Conservation (phyloP, 2,113 vertebrate genomes). For the Climacteris rufus region DNA sequence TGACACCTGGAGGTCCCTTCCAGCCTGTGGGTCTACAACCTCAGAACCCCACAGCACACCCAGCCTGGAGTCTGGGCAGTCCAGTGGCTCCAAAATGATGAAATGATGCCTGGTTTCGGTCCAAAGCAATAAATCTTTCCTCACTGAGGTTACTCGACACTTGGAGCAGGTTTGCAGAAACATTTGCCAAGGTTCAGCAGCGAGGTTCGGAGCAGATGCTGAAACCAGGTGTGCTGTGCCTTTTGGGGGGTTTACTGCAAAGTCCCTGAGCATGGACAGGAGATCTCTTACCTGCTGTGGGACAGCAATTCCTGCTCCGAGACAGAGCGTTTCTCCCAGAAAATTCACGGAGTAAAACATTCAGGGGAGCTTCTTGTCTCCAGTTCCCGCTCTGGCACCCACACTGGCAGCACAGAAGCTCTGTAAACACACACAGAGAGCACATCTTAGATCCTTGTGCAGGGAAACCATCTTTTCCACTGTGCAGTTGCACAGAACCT, state of each 20-base stretch:
- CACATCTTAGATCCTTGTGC: neutral
- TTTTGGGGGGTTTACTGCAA: neutral
- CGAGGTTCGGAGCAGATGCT: neutral
- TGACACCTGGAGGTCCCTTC: neutral
- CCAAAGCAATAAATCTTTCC: slow-evolving; percentile 4
- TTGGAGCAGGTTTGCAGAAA: neutral
- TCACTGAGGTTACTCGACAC: neutral
- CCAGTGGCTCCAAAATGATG: neutral
- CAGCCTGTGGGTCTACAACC: neutral
- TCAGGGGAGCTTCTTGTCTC: neutral
- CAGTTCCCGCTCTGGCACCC: neutral
- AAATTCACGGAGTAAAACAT: neutral
- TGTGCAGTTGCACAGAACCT: neutral
- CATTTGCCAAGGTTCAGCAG: neutral
- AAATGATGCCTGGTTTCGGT: neutral
- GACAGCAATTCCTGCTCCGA: neutral
- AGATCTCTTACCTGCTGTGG: neutral
- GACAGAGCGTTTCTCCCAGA: neutral
- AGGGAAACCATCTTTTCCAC: neutral
- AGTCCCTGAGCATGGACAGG: neutral
- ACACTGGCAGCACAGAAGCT: neutral
- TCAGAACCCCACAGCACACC: neutral
- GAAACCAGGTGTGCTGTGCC: neutral
- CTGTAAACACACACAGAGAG: neutral
- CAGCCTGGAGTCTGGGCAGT: neutral